Evolutionary conservation across 2,888 invertebrate genomes (phyloP).

Genomic region (Campopleginae sp.): DNA sequence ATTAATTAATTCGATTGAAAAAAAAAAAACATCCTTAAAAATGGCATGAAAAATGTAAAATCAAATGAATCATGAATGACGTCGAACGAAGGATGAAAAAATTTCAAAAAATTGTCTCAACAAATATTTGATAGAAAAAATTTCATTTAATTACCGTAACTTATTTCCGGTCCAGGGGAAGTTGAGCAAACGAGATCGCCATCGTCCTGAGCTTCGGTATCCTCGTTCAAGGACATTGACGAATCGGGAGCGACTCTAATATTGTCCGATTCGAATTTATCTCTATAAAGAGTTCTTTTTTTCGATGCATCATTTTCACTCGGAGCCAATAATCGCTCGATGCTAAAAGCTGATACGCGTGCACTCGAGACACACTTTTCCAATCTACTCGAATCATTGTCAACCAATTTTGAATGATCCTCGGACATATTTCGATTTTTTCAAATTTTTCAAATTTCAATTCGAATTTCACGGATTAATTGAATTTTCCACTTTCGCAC

Average conservation of each 20-base stretch:
- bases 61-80: too few species aligned
- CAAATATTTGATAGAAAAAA: not conserved
- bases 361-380: constrained; percentile 68
- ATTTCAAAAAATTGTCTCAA: not conserved
- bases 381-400: constrained; percentile 57
- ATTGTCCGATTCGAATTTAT: constrained; percentile 70
- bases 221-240: constrained; percentile 78
- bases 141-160: constrained; percentile 76
- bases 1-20: not conserved
- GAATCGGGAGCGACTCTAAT: constrained; percentile 78
- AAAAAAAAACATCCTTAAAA: not conserved
- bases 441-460: not conserved
- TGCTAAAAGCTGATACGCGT: constrained; percentile 79
- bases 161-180: constrained; percentile 79
- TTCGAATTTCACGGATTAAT: not conserved
- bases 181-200: constrained; percentile 77
- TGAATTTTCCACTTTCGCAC: not conserved
- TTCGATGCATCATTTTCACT: constrained; percentile 70
- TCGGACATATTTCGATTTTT: constrained; percentile 71
- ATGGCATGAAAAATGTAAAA: not conserved
- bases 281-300: constrained; percentile 54
- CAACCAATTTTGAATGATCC: constrained; percentile 63
- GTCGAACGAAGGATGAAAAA: not conserved
- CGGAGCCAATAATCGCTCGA: constrained; percentile 80
- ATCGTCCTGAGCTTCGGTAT: constrained; percentile 76